Evolutionary conservation across 2,888 invertebrate genomes (phyloP).

Genomic region (Andrena minutula): DNA sequence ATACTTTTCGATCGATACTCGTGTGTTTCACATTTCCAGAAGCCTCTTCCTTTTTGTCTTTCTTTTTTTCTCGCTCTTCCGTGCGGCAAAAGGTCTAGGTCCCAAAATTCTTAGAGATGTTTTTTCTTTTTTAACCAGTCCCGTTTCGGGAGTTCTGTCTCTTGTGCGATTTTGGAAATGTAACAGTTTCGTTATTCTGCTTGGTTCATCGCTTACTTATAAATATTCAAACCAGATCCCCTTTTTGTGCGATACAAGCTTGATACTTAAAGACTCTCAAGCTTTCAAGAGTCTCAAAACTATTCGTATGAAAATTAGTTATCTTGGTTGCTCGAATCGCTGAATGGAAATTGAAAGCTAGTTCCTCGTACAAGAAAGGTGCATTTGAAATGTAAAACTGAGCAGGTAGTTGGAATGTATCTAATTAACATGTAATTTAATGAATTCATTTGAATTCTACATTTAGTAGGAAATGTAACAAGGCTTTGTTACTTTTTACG

Average conservation of each 20-base stretch:
- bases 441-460: too few relatives aligned
- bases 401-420: neutral
- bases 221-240: neutral
- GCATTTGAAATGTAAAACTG: slow-evolving; percentile 1
- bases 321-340: neutral
- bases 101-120: neutral
- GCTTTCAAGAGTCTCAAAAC: neutral
- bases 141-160: too few relatives aligned
- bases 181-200: too few relatives aligned
- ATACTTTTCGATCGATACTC: neutral
- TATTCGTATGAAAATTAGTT: neutral
- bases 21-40: neutral
- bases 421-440: neutral
- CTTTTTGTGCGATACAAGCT: neutral
- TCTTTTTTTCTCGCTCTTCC: neutral
- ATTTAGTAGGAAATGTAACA: too few relatives aligned
- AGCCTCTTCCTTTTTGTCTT: neutral
- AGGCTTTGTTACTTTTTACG: too few relatives aligned
- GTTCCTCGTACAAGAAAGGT: neutral
- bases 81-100: neutral
- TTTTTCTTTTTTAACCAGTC: neutral
- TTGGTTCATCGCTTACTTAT: neutral
- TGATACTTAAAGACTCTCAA: neutral
- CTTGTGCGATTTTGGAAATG: too few relatives aligned
- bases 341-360: neutral